Conservation (phyloP, 2,113 vertebrate genomes). For the Tachysurus vachellii region DNA sequence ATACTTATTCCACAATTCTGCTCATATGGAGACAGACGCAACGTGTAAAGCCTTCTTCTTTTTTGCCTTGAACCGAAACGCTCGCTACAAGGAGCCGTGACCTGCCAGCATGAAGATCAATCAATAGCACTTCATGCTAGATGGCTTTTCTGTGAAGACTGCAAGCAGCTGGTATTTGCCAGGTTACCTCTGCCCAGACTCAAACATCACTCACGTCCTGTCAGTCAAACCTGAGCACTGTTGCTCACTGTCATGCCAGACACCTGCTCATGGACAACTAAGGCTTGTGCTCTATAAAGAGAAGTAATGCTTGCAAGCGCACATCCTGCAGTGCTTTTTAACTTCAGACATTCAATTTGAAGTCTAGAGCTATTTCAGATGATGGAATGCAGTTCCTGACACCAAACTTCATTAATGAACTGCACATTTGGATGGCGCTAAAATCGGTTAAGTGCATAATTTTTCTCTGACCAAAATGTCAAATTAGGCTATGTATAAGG, state of each 20-base stretch:
- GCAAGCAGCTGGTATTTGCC: constrained; percentile 43
- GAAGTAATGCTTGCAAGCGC: neutral
- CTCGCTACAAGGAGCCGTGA: constrained; percentile 22
- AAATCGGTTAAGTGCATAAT: constrained; percentile 40
- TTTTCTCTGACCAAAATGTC: constrained; percentile 45
- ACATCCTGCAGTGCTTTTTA: neutral
- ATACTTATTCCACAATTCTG: neutral
- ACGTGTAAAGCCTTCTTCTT: constrained; percentile 15
- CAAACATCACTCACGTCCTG: constrained; percentile 28
- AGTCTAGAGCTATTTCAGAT: constrained; percentile 15
- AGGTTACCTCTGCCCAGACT: constrained; percentile 17
- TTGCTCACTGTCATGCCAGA: constrained; percentile 38
- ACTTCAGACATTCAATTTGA: constrained; percentile 25
- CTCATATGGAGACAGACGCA: neutral
- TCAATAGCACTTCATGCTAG: constrained; percentile 22
- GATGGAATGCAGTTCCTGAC: constrained; percentile 34
- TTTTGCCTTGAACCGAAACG: constrained; percentile 4
- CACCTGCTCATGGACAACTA: constrained; percentile 12
- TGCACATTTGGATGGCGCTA: constrained; percentile 28
- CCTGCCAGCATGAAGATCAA: constrained; percentile 41
- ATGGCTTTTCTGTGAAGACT: constrained; percentile 23
- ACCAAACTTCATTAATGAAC: constrained; percentile 47
- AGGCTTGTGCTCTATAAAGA: neutral
- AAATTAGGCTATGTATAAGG: constrained; percentile 20
- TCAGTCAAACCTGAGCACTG: constrained; percentile 45